Evolutionary conservation across 2,888 invertebrate species (phyloP).

Genomic region (Drosophila emarginata): DNA sequence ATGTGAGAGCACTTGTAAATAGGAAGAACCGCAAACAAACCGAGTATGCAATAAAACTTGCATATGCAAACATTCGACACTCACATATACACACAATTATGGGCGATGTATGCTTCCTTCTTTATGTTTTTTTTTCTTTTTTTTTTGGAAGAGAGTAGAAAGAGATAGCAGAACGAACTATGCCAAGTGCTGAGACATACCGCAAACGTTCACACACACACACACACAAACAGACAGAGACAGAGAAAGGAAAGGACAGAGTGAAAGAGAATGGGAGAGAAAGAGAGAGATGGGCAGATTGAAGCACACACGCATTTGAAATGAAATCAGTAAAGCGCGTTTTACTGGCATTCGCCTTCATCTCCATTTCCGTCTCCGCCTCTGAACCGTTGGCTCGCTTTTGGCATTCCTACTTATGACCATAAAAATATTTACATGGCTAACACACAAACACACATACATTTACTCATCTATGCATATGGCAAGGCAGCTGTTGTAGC

Average conservation of each 20-base stretch:
- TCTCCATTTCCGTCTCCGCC: constrained; percentile 54
- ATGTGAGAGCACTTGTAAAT: constrained; percentile 73
- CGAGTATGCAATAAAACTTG: constrained; percentile 75
- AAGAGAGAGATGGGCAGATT: neutral
- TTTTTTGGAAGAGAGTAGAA: neutral
- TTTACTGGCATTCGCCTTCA: constrained; percentile 73
- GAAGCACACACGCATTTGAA: constrained; percentile 37
- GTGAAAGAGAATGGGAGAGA: neutral
- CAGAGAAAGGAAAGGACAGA: too few species aligned
- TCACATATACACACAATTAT: constrained; percentile 26
- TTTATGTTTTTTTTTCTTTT: neutral
- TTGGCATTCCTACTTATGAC: constrained; percentile 72
- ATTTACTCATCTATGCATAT: constrained; percentile 26
- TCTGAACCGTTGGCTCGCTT: constrained; percentile 8
- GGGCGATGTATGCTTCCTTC: constrained; percentile 28
- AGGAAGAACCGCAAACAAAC: constrained; percentile 67
- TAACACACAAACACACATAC: constrained; percentile 3
- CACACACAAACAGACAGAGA: constrained; percentile 12
- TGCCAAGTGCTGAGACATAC: constrained; percentile 59
- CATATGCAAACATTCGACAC: constrained; percentile 60
- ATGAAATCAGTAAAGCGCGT: constrained; percentile 77
- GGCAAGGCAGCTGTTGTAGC: constrained; percentile 4
- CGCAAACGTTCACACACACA: constrained; percentile 28
- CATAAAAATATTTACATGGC: constrained; percentile 78
- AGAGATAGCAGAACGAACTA: constrained; percentile 47